These are phyloP conservation scores for Pantherophis vulpinus DNA, from an alignment of 2,797 vertebrate species.

Conservation along the genomic window DNA sequence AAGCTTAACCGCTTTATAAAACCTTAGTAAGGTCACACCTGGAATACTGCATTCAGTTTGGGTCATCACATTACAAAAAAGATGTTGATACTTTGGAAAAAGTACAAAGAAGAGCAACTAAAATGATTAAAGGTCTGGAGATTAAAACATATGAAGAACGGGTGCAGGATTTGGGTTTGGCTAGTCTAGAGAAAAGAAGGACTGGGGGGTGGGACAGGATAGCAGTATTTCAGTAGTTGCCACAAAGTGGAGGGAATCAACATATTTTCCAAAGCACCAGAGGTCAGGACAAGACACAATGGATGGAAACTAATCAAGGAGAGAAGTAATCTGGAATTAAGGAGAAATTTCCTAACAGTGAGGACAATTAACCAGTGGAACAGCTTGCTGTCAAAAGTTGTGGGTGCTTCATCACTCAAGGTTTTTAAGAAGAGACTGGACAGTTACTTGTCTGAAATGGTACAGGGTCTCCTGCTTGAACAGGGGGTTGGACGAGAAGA, in stretches of 20 bases:
- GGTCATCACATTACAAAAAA: neutral
- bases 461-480: no score
- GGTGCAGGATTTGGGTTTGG: neutral
- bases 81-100: neutral
- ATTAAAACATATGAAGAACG: neutral
- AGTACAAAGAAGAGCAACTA: neutral
- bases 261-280: neutral
- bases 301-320: neutral
- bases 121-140: neutral
- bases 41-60: neutral
- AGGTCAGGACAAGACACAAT: no score
- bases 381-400: no score
- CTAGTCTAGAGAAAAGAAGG: neutral
- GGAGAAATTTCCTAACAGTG: neutral
- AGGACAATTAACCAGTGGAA: neutral
- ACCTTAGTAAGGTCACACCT: neutral
- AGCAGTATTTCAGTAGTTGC: neutral
- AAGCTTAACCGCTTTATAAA: neutral
- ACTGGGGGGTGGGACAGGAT: no score
- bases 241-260: neutral
- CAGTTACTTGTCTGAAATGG: no score
- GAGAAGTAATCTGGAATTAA: neutral
- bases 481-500: no score
- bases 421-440: no score
- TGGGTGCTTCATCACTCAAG: no score